Evolutionary conservation across 1,140 invertebrate species (phyloP), one percentile per base, ranked within the genome.

Genomic region (Drosophila tsacasi): DNA sequence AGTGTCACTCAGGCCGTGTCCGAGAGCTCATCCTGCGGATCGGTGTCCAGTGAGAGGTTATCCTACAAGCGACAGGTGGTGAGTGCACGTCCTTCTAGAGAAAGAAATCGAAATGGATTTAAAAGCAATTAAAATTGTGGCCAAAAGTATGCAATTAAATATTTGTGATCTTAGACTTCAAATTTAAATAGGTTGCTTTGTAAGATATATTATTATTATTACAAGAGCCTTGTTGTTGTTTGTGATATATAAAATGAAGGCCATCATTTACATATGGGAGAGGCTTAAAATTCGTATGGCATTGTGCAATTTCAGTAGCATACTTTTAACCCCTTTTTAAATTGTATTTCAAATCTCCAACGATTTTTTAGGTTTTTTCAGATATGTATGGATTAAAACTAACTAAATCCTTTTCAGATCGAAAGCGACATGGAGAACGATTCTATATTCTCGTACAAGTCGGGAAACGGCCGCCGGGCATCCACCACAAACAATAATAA

Each of bases 11-110:
- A 92, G 76, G 92, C 92, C 9, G 92, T 93, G 10, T 93, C 92
- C 15, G 97, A 97, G 85, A 97, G 96, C 92, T 97, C 96, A 23
- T 97, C 96, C 47, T 97, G 96, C 85, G 96, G 96, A 15, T 97
- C 96, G 52, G 97, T 97, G 84, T 97, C 96, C 25, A 97, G 96
- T 69, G 97, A 97, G 92, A 94, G 95, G 65, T 93, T 96, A 40
- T 93, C 91, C 54, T 92, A 92, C 54, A 93, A 93, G 72, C 76
- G 92, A 21, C 92, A 93, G 62, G 91, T 93, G 77, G 86, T 83
- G 9, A 67, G 95, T 95, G 8, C 2, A 6, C 12, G 25, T 2
- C 1, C 1, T 7, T 17, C 19, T 30, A 2, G 1, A 21, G 5
- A 32, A 15, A 23, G 12, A 6, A 9, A 35, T 54, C 2, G 12